Base-by-base conservation (phyloP, 2,113 vertebrate species). In the Anarrhichthys ocellatus region DNA sequence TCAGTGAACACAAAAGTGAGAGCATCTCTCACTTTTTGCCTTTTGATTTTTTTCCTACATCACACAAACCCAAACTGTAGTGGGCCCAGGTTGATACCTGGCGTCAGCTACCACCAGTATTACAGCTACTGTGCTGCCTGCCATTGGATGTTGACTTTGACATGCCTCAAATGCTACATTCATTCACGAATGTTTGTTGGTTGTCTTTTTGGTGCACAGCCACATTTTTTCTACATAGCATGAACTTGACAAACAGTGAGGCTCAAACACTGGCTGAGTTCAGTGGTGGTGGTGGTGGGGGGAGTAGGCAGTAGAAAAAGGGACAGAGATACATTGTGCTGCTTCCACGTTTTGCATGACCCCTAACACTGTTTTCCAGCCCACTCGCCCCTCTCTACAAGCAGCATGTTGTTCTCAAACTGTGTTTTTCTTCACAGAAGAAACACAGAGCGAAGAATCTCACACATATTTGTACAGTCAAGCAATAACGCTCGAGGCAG, bases 241-340 rank as follows among this genome's bases (percentile, higher is more conserved):
- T 62, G 64, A 83, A 76, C 62, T 46, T 67, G 76, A 83, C 67
- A 84, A 77, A 89, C 74, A 63, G 22, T 20, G 67, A 38, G 22
- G 24, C 22, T 83, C 18, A 24, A 48, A 67, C 50, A 32, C 20
- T 46, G 44, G 48, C 52, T 82, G 38, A 54, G 38, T 24, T 76
- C 40, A 62, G 32, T 69, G 52, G 66, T 44, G 36, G 48, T 61
- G 50, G 11, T 20, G 5, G 7, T 71, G 69, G 78, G 56, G 58
- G 80, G 22, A 10, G 50, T n/a, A 10, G 9, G 54, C 54, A 15
- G 67, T 8, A 52, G 42, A 61, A 36, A 64, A 66, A 36, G 34
- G 24, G 58, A 84, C 85, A 87, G 73, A 59, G 79, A 69, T 59
- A 56, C 76, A 87, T 70, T 90, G 86, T 87, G 38, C n/a, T 52